Conservation (phyloP, 1,140 invertebrate species). For the Drosophila subobscura region DNA sequence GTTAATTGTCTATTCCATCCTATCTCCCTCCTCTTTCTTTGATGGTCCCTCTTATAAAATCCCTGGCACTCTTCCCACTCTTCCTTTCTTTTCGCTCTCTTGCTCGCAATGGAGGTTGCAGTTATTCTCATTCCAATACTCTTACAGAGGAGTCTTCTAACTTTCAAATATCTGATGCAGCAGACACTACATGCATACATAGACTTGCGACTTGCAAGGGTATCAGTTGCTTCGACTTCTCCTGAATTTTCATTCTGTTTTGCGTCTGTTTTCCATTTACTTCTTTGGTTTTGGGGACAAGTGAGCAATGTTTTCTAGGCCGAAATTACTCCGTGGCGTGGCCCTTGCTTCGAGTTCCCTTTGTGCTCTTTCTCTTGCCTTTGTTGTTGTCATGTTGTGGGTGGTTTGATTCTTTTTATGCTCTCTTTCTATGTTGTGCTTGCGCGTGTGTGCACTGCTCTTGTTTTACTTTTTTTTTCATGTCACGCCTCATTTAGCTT, state of each 20-base stretch:
- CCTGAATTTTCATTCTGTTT: neutral
- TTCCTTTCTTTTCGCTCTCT: slow-evolving; percentile 23
- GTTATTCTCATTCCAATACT: too few species aligned
- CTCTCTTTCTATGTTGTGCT: slow-evolving; percentile 29
- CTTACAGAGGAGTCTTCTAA: too few species aligned
- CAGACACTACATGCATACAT: too few species aligned
- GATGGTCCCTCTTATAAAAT: too few species aligned
- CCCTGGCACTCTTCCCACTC: neutral
- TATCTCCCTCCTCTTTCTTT: slow-evolving; percentile 8
- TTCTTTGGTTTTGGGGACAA: slow-evolving; percentile 20
- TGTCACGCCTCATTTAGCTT: slow-evolving; percentile 81
- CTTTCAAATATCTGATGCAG: too few species aligned
- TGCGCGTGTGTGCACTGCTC: slow-evolving; percentile 10
- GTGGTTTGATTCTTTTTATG: slow-evolving; percentile 55
- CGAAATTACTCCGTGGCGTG: slow-evolving; percentile 52
- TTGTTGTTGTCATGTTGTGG: slow-evolving; percentile 53
- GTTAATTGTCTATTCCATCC: slow-evolving; percentile 58
- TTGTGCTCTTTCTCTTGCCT: slow-evolving; percentile 26
- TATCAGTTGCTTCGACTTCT: too few species aligned
- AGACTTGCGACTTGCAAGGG: too few species aligned
- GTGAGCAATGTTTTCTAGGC: slow-evolving; percentile 28
- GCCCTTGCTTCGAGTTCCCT: slow-evolving; percentile 29
- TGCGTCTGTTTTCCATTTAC: slow-evolving; percentile 8
- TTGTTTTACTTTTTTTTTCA: slow-evolving; percentile 49
- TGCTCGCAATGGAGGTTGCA: neutral